phyloP scores from a whole-genome alignment of 2,888 invertebrate species.

The Lysandra bellargus region DNA sequence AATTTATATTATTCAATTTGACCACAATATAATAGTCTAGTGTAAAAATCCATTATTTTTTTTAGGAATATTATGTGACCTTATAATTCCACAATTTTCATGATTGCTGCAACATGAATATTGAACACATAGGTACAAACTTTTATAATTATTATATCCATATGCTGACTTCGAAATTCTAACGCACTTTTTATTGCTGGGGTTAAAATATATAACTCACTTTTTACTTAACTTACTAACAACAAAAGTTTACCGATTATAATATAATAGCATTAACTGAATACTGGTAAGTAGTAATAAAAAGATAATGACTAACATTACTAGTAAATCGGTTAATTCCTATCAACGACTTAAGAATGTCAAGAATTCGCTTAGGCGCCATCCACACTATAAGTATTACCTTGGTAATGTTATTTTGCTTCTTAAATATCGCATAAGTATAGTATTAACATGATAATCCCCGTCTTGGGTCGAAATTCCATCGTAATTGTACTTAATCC shows the following conservation, averaged over 20 bases:
- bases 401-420: conserved; percentile 1
- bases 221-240: not conserved
- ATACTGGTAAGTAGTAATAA: not conserved
- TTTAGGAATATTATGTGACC: too few species aligned
- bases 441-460: conserved; percentile 30
- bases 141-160: too few species aligned
- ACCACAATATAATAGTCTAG: too few species aligned
- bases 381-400: conserved; percentile 13
- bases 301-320: not conserved
- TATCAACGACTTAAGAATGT: conserved; percentile 5
- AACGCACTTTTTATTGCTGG: too few species aligned
- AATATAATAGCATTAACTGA: not conserved
- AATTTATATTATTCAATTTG: too few species aligned
- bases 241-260: not conserved
- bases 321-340: not conserved
- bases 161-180: too few species aligned
- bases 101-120: too few species aligned
- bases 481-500: not conserved
- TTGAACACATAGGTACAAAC: too few species aligned
- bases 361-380: conserved; percentile 21
- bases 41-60: too few species aligned
- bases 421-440: conserved; percentile 30
- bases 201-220: not conserved
- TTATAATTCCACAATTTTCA: too few species aligned
- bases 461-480: conserved; percentile 19